Conservation (phyloP, 2,888 invertebrate species). For the Rhimphoctona megacephalus region DNA sequence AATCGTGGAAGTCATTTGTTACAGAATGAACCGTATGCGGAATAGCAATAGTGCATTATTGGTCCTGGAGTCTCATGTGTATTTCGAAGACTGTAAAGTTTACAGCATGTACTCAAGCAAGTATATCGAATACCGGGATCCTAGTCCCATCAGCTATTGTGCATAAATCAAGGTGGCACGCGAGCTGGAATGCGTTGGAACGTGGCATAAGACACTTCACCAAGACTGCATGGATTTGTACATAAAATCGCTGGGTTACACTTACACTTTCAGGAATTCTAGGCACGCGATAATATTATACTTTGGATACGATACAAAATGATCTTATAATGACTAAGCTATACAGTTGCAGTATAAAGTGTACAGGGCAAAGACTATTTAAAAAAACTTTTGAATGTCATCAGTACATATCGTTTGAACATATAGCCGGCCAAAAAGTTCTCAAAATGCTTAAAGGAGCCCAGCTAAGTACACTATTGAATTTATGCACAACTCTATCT, state of each 20-base stretch:
- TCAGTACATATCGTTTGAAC: neutral
- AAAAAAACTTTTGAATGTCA: neutral
- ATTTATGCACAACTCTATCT: conserved; percentile 26
- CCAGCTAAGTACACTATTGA: neutral
- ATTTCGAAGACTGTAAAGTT: neutral
- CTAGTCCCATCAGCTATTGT: conserved; percentile 16
- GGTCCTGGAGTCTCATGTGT: neutral
- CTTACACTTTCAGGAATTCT: conserved; percentile 48
- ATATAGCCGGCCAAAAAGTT: neutral
- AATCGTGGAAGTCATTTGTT: neutral
- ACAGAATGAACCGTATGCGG: neutral
- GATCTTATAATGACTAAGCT: neutral
- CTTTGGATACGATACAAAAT: conserved; percentile 3
- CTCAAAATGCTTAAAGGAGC: conserved; percentile 5
- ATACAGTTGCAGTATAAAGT: neutral
- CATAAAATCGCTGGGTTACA: conserved; percentile 17
- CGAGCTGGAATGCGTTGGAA: conserved; percentile 6
- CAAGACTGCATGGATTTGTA: neutral
- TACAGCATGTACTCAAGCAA: neutral
- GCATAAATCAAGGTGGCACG: conserved; percentile 30
- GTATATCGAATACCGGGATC: neutral
- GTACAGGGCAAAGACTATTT: neutral
- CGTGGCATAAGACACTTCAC: neutral
- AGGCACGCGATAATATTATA: conserved; percentile 34
- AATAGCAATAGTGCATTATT: neutral